Base-by-base conservation (phyloP, 2,888 invertebrate species). In the Thymelicus acteon region DNA sequence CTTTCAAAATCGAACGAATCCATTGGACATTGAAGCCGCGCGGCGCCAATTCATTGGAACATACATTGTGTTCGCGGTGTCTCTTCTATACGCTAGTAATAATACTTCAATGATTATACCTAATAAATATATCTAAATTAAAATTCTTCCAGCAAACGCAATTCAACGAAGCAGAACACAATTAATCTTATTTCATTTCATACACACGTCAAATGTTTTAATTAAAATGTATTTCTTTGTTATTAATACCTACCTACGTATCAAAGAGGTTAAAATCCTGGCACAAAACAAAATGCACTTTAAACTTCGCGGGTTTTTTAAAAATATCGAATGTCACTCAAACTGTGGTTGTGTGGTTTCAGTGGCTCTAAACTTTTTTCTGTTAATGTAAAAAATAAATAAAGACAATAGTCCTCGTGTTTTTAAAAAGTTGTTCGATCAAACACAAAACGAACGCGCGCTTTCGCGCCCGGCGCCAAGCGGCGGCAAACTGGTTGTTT, bases 401-500 rank as follows among this genome's bases (percentile, higher is more conserved):
- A 54, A 54, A 24, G 54, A 15, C 8, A 44, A 48, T 44, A 24
- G 24, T 54, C 37, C 57, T 57, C 67, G 19, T 19, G 7, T 65
- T 47, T 54, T 65, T 37, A 44, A 19, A 12, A 31, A 58, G 12
- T 66, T 19, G 7, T 37, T 39, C 31, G 40, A 47, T 37, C 8
- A 6, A 52, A 62, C 61, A 61, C 61, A 49, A 54, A n/a, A 39
- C 24, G 74, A 73, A 72, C 77, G 78, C 77, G 74, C 73, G 74
- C 75, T 77, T 76, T 80, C 79, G 77, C 78, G 79, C 78, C 76
- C 69, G 80, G 79, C 78, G 78, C 78, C 76, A 70, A 80, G 79
- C 78, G 78, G 77, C 79, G 77, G 73, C 75, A 77, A 81, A 82
- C 84, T 82, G 81, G 85, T 85, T 81, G 54, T 54, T 54, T 54